phyloP scores from a whole-genome alignment of 2,797 vertebrate species.

The Parambassis ranga region DNA sequence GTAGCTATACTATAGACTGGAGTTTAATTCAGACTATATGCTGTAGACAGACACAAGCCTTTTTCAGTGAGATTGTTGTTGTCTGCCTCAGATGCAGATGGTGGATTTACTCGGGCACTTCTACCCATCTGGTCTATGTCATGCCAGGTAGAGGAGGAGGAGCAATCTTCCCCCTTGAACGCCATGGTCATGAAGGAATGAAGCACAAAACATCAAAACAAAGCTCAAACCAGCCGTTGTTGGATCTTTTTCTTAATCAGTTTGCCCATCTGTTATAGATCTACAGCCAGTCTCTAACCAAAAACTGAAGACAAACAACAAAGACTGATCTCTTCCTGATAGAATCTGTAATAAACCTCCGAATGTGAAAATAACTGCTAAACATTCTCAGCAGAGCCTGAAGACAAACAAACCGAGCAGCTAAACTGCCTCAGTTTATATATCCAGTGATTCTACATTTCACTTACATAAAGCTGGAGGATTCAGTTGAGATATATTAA shows the following conservation, averaged over 20 bases:
- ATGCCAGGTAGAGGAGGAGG: no score
- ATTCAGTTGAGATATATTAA: no score
- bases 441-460: not conserved
- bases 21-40: not conserved
- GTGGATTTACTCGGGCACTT: not conserved
- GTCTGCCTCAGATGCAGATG: not conserved
- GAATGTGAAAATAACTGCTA: not conserved
- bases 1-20: conserved; percentile 23
- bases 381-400: not conserved
- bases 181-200: no score
- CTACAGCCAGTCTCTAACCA: not conserved
- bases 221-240: not conserved
- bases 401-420: no score
- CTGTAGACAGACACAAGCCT: not conserved
- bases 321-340: not conserved
- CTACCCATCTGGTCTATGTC: not conserved
- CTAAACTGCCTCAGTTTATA: not conserved
- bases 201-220: not conserved
- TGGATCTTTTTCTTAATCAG: not conserved
- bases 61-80: not conserved
- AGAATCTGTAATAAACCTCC: not conserved
- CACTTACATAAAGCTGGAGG: not conserved
- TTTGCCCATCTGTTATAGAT: conserved; percentile 24
- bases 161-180: no score
- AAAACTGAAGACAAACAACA: not conserved